These are phyloP conservation scores for Gephyroberyx darwinii DNA, from an alignment of 2,797 vertebrate genomes.

Conservation along the genomic window DNA sequence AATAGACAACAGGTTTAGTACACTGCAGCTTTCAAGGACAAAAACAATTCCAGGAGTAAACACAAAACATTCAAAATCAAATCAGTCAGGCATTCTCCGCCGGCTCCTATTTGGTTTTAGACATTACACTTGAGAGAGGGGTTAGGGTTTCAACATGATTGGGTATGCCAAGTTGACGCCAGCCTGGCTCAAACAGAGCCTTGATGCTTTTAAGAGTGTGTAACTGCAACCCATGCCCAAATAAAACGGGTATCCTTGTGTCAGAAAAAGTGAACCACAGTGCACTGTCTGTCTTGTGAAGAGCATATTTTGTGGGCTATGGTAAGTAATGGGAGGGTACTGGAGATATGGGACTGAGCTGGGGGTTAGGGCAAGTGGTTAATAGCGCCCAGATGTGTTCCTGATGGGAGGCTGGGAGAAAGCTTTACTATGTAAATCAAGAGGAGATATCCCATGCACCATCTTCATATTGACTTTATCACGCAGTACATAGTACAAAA, in stretches of 20 bases:
- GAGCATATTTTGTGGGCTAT: constrained; percentile 43
- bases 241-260: constrained; percentile 34
- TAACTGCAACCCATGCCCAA: constrained; percentile 31
- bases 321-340: constrained; percentile 69
- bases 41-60: constrained; percentile 36
- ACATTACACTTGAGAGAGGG: constrained; percentile 13
- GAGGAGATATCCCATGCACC: constrained; percentile 47
- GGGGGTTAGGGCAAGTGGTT: constrained; percentile 72
- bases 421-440: constrained; percentile 71
- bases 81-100: constrained; percentile 21
- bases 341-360: constrained; percentile 62
- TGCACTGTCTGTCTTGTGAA: constrained; percentile 31
- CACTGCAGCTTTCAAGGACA: constrained; percentile 27
- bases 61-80: constrained; percentile 26
- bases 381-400: constrained; percentile 79
- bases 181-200: constrained; percentile 16
- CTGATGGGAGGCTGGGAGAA: constrained; percentile 58
- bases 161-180: constrained; percentile 28
- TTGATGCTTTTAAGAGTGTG: constrained; percentile 3
- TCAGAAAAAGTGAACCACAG: constrained; percentile 49
- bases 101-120: constrained; percentile 33
- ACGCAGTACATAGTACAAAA: not conserved
- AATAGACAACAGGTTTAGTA: constrained; percentile 56
- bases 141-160: constrained; percentile 30
- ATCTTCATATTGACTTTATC: constrained; percentile 53